Conservation (phyloP, 2,888 invertebrate genomes). For the Pheosia tremula region DNA sequence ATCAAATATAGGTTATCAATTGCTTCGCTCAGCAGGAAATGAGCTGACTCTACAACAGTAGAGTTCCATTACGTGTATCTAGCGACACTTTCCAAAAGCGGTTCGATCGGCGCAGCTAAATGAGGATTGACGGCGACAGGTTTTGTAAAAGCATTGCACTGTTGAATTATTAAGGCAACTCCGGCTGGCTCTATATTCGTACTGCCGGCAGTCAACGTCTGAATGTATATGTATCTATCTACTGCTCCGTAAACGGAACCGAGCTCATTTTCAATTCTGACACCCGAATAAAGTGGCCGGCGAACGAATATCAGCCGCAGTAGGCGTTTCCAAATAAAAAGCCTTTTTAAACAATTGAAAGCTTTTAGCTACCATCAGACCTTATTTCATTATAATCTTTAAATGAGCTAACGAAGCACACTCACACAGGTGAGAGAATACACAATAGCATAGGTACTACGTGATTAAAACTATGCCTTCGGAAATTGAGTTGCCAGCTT, state of each 20-base stretch:
- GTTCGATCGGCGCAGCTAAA: slow-evolving; percentile 77
- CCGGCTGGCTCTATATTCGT: slow-evolving; percentile 78
- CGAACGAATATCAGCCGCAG: slow-evolving; percentile 64
- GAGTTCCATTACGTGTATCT: slow-evolving; percentile 81
- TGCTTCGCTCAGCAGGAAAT: slow-evolving; percentile 40
- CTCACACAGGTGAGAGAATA: slow-evolving; percentile 55
- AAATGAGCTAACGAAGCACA: slow-evolving; percentile 21
- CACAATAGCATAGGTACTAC: slow-evolving; percentile 53
- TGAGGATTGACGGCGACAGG: slow-evolving; percentile 83
- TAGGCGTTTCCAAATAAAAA: slow-evolving; percentile 52
- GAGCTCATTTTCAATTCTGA: slow-evolving; percentile 80
- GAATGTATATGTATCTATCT: slow-evolving; percentile 57
- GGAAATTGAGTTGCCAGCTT: slow-evolving; percentile 70
- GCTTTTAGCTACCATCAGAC: slow-evolving; percentile 42
- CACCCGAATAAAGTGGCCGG: slow-evolving; percentile 73
- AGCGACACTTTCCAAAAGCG: slow-evolving; percentile 80
- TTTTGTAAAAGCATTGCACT: slow-evolving; percentile 85
- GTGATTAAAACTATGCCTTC: slow-evolving; percentile 71
- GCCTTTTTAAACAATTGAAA: slow-evolving; percentile 45
- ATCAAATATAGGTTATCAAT: slow-evolving; percentile 15
- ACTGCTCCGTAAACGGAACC: slow-evolving; percentile 70
- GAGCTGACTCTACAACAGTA: slow-evolving; percentile 61
- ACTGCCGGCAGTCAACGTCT: slow-evolving; percentile 61
- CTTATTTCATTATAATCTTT: slow-evolving; percentile 22
- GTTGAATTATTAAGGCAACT: slow-evolving; percentile 83